Evolutionary conservation across 2,797 vertebrate genomes (phyloP).

Genomic region (Myripristis murdjan): DNA sequence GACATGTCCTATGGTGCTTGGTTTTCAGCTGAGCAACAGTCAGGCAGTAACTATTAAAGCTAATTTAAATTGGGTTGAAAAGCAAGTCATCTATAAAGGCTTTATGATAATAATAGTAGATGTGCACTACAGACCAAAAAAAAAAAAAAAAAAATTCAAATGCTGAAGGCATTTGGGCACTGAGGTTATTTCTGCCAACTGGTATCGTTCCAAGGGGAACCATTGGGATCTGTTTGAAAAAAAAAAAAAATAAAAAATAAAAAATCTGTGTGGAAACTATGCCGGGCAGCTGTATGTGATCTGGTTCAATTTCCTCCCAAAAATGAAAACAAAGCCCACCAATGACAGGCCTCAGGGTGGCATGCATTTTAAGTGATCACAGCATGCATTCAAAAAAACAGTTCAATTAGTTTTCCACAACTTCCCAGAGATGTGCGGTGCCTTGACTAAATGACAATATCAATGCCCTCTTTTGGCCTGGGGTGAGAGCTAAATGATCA

Average conservation of each 20-base stretch:
- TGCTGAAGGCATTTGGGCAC: conserved; percentile 27
- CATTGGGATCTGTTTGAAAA: conserved; percentile 45
- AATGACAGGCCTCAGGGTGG: conserved; percentile 47
- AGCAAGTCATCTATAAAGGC: conserved; percentile 41
- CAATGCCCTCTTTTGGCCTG: conserved; percentile 33
- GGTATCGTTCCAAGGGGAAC: conserved; percentile 53
- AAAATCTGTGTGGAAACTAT: conserved; percentile 67
- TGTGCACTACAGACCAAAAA: conserved; percentile 40
- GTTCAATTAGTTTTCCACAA: conserved; percentile 40
- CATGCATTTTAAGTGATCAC: conserved; percentile 52
- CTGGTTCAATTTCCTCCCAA: conserved; percentile 65
- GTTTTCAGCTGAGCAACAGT: background rate
- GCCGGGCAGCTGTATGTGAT: conserved; percentile 65
- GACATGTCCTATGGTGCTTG: background rate
- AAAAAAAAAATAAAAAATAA: too few species aligned
- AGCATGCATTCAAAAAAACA: conserved; percentile 22
- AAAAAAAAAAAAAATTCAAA: conserved; percentile 36
- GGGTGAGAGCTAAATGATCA: conserved; percentile 30
- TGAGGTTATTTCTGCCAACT: conserved; percentile 48
- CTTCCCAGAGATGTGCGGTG: conserved; percentile 37
- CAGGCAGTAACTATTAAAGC: conserved; percentile 33
- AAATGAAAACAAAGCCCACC: conserved; percentile 64
- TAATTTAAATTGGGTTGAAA: conserved; percentile 21
- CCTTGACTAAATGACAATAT: conserved; percentile 49
- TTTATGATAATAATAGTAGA: conserved; percentile 51